Evolutionary conservation across 2,113 vertebrate genomes (phyloP).

Genomic region (Scomber scombrus): DNA sequence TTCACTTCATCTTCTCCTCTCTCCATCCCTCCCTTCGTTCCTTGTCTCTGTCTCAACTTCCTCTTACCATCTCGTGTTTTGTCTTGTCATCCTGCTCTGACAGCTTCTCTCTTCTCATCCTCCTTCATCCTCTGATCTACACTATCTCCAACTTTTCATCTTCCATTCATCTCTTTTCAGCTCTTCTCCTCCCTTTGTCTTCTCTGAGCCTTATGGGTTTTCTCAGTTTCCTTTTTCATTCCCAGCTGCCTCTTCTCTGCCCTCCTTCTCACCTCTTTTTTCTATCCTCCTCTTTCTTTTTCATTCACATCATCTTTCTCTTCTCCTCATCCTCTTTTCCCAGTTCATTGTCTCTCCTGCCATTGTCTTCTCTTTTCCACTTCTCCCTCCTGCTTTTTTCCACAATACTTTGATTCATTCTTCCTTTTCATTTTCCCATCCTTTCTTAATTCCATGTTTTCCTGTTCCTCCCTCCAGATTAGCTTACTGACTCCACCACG

Average conservation of each 20-base stretch:
- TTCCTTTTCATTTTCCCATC: not conserved
- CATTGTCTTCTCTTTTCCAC: not conserved
- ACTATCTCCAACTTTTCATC: conserved; percentile 1
- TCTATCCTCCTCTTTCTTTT: not conserved
- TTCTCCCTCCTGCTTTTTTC: not conserved
- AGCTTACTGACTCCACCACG: conserved; percentile 33
- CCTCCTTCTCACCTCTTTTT: not conserved
- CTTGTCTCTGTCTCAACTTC: conserved; percentile 26
- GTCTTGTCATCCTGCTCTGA: conserved; percentile 10
- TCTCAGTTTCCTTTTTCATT: conserved; percentile 19
- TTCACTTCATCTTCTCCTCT: conserved; percentile 32
- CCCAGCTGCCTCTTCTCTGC: not conserved
- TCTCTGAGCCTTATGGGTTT: conserved; percentile 17
- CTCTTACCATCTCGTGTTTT: conserved; percentile 35
- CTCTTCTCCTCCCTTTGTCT: not conserved
- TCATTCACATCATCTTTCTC: not conserved
- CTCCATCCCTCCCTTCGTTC: not conserved
- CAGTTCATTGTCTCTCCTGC: not conserved
- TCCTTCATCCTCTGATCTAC: not conserved
- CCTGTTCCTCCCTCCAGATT: conserved; percentile 50
- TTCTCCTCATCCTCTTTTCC: not conserved
- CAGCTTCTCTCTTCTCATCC: not conserved
- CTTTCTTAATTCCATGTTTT: conserved; percentile 40
- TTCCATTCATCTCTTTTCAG: conserved; percentile 3
- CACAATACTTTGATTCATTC: not conserved